A percentile compares a stretch with the other conserved stretches of the same genome.
phyloP scores from a whole-genome alignment of 2,113 vertebrate species.

The Rhabdornis inornatus region DNA sequence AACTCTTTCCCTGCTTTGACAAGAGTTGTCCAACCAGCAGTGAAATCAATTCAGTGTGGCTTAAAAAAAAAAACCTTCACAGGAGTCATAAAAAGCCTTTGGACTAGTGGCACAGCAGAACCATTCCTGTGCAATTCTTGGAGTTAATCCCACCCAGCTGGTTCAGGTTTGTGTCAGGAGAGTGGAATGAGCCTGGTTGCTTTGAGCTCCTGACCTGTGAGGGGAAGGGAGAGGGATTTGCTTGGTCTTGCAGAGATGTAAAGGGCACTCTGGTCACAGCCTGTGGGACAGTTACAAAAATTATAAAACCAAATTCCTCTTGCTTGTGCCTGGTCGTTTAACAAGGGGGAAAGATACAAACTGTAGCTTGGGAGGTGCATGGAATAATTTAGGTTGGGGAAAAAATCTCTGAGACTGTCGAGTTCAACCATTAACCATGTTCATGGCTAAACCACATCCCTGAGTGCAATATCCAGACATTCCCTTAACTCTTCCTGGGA shows the following conservation, averaged over 20 bases:
- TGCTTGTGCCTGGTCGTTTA: not conserved
- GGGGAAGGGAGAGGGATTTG: not conserved
- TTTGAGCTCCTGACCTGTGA: not conserved
- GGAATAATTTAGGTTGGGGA: not conserved
- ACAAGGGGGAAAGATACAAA: not conserved
- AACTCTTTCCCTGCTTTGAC: not conserved
- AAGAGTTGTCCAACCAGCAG: not conserved
- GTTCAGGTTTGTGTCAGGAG: not conserved
- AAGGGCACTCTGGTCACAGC: not conserved
- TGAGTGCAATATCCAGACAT: not conserved
- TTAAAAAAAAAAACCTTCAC: not conserved
- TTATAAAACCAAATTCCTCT: not conserved
- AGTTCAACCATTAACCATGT: not conserved
- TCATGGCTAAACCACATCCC: accelerated
- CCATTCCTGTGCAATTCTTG: not conserved
- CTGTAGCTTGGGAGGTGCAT: not conserved
- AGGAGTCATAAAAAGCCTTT: not conserved
- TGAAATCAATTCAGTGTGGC: not conserved
- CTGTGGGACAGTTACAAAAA: not conserved
- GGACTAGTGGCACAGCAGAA: not conserved
- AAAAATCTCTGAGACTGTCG: accelerated
- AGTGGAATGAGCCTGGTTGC: not conserved
- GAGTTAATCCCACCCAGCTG: not conserved
- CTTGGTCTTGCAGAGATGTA: not conserved
- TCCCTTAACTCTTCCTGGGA: not conserved